Conservation (phyloP, 2,113 vertebrate genomes). For the Pitta sordida region DNA sequence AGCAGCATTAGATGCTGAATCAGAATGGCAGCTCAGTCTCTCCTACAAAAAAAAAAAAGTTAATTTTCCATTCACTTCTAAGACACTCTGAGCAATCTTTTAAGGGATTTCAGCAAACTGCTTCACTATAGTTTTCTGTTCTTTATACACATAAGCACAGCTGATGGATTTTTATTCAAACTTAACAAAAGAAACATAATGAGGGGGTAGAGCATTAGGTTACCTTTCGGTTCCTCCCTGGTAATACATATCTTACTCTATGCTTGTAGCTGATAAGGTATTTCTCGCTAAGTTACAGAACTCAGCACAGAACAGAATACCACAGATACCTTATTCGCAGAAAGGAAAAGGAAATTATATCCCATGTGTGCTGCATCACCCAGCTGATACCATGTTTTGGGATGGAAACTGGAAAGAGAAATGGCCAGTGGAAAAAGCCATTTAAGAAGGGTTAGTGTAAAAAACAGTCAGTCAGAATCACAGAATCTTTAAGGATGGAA, state of each 20-base stretch:
- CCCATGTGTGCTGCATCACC: background rate
- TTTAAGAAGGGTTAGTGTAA: background rate
- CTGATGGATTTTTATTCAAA: background rate
- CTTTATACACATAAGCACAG: background rate
- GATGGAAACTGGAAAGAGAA: background rate
- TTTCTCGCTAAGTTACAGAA: background rate
- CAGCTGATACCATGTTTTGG: background rate
- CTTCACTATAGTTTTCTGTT: background rate
- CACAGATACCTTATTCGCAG: background rate
- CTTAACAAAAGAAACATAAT: background rate
- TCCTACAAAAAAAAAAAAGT: background rate
- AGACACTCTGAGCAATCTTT: background rate
- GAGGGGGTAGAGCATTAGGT: background rate
- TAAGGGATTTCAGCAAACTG: background rate
- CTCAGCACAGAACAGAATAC: background rate
- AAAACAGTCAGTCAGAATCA: background rate
- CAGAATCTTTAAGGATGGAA: background rate
- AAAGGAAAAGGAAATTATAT: background rate
- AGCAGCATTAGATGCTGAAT: background rate
- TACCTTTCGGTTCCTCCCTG: background rate
- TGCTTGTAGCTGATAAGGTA: background rate
- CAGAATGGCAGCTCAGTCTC: background rate
- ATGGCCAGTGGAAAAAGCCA: background rate
- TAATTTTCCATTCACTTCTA: background rate
- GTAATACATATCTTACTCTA: background rate